A percentile compares a stretch with the other conserved stretches of the same genome.
phyloP scores from a whole-genome alignment of 2,797 vertebrate species.

The Dipus sagitta region DNA sequence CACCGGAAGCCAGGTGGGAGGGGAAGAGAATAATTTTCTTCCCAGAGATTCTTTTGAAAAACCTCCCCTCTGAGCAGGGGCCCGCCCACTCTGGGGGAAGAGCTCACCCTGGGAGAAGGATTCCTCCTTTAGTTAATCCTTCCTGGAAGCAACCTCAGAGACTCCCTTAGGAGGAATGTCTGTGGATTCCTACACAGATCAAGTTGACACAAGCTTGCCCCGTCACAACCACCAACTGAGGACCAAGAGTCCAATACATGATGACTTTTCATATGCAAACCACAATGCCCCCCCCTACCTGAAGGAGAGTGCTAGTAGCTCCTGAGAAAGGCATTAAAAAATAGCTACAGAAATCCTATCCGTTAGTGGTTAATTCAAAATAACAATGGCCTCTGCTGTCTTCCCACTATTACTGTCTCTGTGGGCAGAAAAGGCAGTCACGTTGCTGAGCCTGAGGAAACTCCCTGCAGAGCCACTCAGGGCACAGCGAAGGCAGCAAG shows the following conservation, averaged over 20 bases:
- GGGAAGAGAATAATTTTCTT: no score
- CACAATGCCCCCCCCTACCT: background rate
- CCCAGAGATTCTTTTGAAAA: no score
- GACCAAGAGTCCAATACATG: background rate
- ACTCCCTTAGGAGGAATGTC: no score
- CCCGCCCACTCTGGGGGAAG: no score
- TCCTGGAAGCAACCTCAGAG: no score
- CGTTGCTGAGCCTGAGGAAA: background rate
- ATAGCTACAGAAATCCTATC: slow-evolving; percentile 81
- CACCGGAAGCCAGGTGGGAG: no score
- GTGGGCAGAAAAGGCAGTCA: slow-evolving; percentile 56
- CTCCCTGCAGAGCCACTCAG: background rate
- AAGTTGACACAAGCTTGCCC: no score
- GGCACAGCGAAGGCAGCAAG: background rate
- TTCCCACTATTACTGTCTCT: slow-evolving; percentile 61
- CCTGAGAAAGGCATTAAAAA: slow-evolving; percentile 82
- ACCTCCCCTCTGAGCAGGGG: no score
- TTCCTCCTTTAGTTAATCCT: no score
- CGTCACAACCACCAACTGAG: background rate
- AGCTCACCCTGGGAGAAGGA: no score
- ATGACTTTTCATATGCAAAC: background rate
- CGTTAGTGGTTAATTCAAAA: slow-evolving; percentile 83
- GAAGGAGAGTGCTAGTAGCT: background rate
- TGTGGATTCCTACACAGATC: no score
- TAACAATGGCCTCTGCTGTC: slow-evolving; percentile 80